phyloP scores from a whole-genome alignment of 2,797 vertebrate species.

The Chiloscyllium punctatum region DNA sequence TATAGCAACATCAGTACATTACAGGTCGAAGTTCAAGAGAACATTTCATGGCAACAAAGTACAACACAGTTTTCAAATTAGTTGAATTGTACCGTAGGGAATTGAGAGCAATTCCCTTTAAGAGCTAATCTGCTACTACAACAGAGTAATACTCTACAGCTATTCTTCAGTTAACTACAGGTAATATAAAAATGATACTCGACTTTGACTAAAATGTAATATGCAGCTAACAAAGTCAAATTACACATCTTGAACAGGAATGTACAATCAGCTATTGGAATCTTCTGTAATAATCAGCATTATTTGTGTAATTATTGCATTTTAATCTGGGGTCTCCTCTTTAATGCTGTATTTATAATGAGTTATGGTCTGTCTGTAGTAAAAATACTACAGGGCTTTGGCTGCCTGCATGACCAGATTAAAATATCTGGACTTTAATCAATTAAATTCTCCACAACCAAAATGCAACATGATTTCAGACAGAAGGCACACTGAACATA shows the following conservation, averaged over 20 bases:
- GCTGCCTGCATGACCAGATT: background rate
- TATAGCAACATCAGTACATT: conserved; percentile 36
- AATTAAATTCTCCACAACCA: background rate
- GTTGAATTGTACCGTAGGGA: conserved; percentile 23
- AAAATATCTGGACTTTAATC: background rate
- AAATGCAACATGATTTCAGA: background rate
- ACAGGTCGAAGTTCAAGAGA: conserved; percentile 34
- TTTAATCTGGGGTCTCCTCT: background rate
- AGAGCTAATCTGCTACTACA: conserved; percentile 33
- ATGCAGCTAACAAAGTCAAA: background rate
- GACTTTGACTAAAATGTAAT: conserved; percentile 26
- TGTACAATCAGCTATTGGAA: background rate
- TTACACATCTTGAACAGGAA: background rate
- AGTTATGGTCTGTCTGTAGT: background rate
- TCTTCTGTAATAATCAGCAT: conserved; percentile 11
- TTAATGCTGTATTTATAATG: background rate
- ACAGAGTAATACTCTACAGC: conserved; percentile 8
- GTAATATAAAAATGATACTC: conserved; percentile 29
- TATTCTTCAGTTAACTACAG: conserved; percentile 32
- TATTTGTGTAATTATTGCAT: background rate
- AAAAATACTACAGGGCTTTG: background rate
- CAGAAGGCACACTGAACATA: background rate
- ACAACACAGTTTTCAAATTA: conserved; percentile 17
- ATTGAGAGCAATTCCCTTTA: conserved; percentile 5
- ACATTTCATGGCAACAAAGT: conserved; percentile 35